Evolutionary conservation across 2,113 vertebrate genomes (phyloP).

Genomic region (Motacilla tschutschensis): DNA sequence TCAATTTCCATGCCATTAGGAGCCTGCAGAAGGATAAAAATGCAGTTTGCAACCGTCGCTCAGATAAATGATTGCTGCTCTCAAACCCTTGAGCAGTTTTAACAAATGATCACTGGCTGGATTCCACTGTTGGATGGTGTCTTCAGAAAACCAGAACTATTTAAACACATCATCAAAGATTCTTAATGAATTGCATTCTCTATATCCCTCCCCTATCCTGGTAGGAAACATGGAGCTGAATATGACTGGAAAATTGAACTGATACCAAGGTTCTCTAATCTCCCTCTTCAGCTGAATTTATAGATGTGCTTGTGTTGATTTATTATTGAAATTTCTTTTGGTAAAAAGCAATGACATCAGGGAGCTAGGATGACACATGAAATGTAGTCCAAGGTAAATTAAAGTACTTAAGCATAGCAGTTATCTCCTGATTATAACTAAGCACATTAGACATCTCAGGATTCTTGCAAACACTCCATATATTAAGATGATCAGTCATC

Average conservation of each 20-base stretch:
- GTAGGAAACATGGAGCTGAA: background rate
- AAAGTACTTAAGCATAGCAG: constrained; percentile 39
- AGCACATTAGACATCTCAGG: constrained; percentile 26
- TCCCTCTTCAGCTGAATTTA: background rate
- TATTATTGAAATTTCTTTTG: constrained; percentile 23
- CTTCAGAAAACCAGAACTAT: background rate
- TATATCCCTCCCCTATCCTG: background rate
- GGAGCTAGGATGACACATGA: constrained; percentile 14
- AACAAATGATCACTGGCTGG: constrained; percentile 27
- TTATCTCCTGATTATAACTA: constrained; percentile 42
- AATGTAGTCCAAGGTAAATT: constrained; percentile 45
- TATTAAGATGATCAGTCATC: constrained; percentile 52
- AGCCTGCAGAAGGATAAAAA: constrained; percentile 27
- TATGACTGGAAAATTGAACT: background rate
- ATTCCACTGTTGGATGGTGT: background rate
- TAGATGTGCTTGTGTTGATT: background rate
- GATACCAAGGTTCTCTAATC: constrained; percentile 25
- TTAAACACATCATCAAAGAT: constrained; percentile 11
- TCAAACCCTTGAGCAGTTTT: constrained; percentile 27
- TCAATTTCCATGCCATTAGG: constrained; percentile 41
- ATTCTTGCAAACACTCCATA: constrained; percentile 54
- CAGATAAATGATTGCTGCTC: constrained; percentile 38
- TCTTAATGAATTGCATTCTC: background rate
- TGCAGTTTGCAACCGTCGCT: background rate
- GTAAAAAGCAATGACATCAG: constrained; percentile 11